Conservation (phyloP, 2,888 invertebrate genomes). For the Eupithecia abbreviata region DNA sequence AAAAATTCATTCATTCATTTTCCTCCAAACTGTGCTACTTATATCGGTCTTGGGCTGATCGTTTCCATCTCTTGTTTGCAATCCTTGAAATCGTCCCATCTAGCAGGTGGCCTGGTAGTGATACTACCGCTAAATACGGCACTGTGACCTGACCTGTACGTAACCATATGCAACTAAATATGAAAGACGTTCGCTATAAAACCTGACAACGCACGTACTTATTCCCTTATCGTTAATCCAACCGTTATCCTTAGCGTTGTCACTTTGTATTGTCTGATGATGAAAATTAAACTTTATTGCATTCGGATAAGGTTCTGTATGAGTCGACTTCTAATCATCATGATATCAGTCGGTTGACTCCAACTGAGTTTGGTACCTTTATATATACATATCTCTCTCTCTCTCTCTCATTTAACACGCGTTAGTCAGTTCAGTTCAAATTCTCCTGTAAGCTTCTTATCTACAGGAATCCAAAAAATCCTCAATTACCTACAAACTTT, state of each 20-base stretch:
- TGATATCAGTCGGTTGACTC: neutral
- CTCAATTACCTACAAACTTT: no score
- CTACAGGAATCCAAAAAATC: no score
- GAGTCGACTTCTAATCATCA: neutral
- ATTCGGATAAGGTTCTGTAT: neutral
- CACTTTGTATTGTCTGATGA: conserved; percentile 5
- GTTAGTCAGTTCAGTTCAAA: neutral
- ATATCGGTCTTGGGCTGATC: neutral
- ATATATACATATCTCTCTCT: no score
- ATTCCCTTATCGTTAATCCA: conserved; percentile 50
- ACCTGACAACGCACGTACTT: conserved; percentile 45
- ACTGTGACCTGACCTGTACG: conserved; percentile 16
- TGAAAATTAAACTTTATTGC: conserved; percentile 7
- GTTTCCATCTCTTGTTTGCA: neutral
- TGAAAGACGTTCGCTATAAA: conserved; percentile 44
- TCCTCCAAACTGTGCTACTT: neutral
- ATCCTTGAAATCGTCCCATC: neutral
- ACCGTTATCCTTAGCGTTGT: conserved; percentile 55
- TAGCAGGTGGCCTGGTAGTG: neutral
- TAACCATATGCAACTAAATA: conserved; percentile 26
- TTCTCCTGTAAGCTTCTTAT: neutral
- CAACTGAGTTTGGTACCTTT: neutral
- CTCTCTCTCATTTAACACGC: neutral
- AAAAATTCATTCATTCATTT: no score
- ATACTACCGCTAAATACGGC: neutral